Conservation (phyloP, 2,888 invertebrate genomes). For the Ypsolopha scabrella region DNA sequence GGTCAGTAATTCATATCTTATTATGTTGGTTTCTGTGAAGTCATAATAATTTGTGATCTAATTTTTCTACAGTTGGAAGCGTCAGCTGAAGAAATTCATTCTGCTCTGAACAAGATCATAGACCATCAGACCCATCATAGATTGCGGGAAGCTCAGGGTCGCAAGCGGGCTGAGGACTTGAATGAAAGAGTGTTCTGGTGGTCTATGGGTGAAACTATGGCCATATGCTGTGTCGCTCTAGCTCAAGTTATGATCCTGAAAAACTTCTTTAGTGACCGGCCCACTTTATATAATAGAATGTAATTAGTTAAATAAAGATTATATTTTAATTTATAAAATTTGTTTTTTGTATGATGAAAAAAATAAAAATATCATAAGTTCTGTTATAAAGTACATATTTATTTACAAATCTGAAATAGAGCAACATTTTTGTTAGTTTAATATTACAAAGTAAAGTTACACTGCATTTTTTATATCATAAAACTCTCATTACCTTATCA, state of each 20-base stretch:
- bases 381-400: constrained; percentile 6
- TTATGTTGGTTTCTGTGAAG: no score
- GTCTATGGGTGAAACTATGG: constrained; percentile 90
- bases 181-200: constrained; percentile 95
- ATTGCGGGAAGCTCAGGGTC: constrained; percentile 92
- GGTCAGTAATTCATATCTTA: background rate
- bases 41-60: background rate
- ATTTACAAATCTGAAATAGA: constrained; percentile 2
- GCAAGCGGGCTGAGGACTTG: constrained; percentile 95
- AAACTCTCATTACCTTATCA: no score
- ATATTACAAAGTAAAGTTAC: no score
- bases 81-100: constrained; percentile 90
- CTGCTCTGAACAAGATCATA: constrained; percentile 86
- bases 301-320: constrained; percentile 22
- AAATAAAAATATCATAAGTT: constrained; percentile 6
- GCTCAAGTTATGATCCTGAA: constrained; percentile 92
- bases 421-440: no score
- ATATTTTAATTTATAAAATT: constrained; percentile 42
- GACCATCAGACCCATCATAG: constrained; percentile 98
- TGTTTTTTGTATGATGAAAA: constrained; percentile 16
- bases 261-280: constrained; percentile 83
- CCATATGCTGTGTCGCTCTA: constrained; percentile 87
- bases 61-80: constrained; percentile 84
- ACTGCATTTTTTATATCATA: no score
- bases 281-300: constrained; percentile 54